Base-by-base conservation (phyloP, 2,797 vertebrate species). In the Salmo trutta region DNA sequence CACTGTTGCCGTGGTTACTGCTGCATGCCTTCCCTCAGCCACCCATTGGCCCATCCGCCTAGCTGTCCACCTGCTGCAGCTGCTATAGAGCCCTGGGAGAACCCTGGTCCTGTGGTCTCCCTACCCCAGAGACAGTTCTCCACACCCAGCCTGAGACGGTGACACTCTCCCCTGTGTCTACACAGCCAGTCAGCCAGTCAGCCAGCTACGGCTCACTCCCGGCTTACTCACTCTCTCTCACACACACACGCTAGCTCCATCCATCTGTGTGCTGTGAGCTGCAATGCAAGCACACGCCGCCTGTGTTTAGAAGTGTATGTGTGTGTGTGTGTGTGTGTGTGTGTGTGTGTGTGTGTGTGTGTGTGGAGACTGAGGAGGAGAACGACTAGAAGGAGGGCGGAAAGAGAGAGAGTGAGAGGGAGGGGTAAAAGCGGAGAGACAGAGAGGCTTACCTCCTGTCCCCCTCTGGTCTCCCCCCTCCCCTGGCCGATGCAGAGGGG, bases 361-460 rank as follows among this genome's bases (percentile, higher is more conserved):
- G 17, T 59, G 54, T 33, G 54, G 73, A 65, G 36, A 52, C 53
- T 51, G 71, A 36, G 16, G 5, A 29, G 54, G 70, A 74, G 79
- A 67, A 73, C 65, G 77, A 74, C 75, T 41, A 77, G 4, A 31
- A 70, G 24, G 54, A 41, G 36, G 21, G 5, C 19, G 71, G 47
- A 54, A 47, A 75, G 64, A 69, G 41, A 24, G 69, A 64, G 70
- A 24, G 15, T 16, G 53, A 73, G 31, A 29, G 69, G 6, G 24
- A 47, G 41, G 70, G 52, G 70, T 54, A 62, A 52, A 75, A 62
- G 65, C 68, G 70, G 27, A 52, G 69, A 68, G 73, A 72, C 78
- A 78, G 68, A 72, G 73, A 72, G 82, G 93, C 94, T 97, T 96
- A 97, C 96, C 96, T 97, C 95, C 93, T 89, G 83, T 93, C 93